These are phyloP conservation scores for Elachura formosa DNA, from an alignment of 2,113 vertebrate genomes.

Conservation along the genomic window DNA sequence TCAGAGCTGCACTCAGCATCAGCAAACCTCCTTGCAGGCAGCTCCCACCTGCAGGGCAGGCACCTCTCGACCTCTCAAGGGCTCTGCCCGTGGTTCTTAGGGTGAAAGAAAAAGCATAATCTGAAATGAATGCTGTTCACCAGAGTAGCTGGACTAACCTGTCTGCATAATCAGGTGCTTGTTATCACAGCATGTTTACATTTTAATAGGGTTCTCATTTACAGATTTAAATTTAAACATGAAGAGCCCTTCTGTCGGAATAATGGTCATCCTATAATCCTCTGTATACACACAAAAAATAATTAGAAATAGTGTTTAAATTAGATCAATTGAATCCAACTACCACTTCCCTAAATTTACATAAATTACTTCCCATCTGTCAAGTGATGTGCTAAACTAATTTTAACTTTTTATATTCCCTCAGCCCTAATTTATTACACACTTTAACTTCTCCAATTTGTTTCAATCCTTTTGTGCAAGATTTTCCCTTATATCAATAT, in stretches of 20 bases:
- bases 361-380: constrained; percentile 45
- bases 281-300: neutral
- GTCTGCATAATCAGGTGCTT: neutral
- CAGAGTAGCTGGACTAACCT: neutral
- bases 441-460: neutral
- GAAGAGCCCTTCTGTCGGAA: constrained; percentile 18
- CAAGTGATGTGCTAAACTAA: constrained; percentile 33
- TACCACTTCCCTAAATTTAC: constrained; percentile 49
- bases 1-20: neutral
- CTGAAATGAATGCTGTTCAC: neutral
- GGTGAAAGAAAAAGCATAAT: neutral
- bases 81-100: neutral
- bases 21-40: neutral
- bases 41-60: neutral
- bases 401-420: constrained; percentile 5
- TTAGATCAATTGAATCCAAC: constrained; percentile 38
- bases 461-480: neutral
- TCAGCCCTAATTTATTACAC: constrained; percentile 23
- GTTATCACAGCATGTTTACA: constrained; percentile 29
- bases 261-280: constrained; percentile 14
- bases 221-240: constrained; percentile 20
- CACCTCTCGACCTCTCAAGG: neutral
- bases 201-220: constrained; percentile 16
- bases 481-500: neutral
- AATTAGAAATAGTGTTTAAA: constrained; percentile 28